phyloP scores from a whole-genome alignment of 2,113 vertebrate species.

The Dipodomys spectabilis region DNA sequence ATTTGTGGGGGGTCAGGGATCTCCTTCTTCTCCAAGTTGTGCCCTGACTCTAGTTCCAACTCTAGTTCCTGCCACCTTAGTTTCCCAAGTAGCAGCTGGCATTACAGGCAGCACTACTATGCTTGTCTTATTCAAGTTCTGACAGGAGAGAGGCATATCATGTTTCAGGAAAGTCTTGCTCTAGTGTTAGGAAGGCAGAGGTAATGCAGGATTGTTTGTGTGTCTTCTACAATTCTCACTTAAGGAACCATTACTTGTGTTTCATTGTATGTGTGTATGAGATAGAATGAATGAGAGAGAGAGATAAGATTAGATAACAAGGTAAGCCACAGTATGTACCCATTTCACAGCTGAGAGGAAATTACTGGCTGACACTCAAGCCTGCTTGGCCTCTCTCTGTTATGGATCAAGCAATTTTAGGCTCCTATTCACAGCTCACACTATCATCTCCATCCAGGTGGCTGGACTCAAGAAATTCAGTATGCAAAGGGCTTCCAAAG shows the following conservation, averaged over 20 bases:
- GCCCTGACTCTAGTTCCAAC: neutral
- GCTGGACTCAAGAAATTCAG: neutral
- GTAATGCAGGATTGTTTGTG: neutral
- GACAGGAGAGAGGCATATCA: neutral
- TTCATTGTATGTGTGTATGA: neutral
- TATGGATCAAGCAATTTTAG: neutral
- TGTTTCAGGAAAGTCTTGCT: neutral
- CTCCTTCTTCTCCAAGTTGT: neutral
- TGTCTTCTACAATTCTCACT: neutral
- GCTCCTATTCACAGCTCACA: neutral
- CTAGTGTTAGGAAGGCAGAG: rapidly evolving
- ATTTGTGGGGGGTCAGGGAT: neutral
- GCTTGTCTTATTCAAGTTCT: neutral
- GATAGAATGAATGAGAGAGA: too few species aligned
- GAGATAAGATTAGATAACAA: neutral
- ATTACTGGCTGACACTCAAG: too few species aligned
- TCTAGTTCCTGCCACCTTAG: too few species aligned
- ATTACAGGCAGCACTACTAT: neutral
- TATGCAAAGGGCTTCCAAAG: neutral
- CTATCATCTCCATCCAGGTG: neutral
- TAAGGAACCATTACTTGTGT: neutral
- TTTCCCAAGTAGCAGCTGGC: neutral
- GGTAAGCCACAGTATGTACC: neutral
- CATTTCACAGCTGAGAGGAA: neutral
- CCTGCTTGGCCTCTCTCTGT: neutral